A percentile compares a stretch with the other conserved stretches of the same genome.
phyloP scores from a whole-genome alignment of 1,140 invertebrate genomes.

The Lepidurus arcticus region DNA sequence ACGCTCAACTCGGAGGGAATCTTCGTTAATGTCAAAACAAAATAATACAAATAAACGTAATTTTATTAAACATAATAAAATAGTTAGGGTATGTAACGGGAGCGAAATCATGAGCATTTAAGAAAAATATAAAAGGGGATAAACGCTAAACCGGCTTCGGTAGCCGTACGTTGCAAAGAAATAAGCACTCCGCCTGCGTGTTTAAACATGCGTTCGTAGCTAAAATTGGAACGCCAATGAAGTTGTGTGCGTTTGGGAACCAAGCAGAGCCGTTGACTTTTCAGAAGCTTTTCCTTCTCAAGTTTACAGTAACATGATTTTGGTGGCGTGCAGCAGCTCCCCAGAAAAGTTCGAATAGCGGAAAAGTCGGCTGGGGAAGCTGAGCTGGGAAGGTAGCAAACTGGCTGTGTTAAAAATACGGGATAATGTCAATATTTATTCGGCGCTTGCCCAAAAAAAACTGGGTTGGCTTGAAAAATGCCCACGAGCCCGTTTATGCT shows the following conservation, averaged over 20 bases:
- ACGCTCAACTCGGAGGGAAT: too few species aligned
- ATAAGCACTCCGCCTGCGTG: slow-evolving; percentile 11
- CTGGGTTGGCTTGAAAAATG: not conserved
- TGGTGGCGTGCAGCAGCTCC: too few species aligned
- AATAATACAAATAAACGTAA: too few species aligned
- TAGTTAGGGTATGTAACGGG: too few species aligned
- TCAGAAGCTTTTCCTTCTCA: not conserved
- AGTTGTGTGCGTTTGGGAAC: not conserved
- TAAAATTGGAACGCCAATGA: slow-evolving; percentile 16
- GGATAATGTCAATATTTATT: slow-evolving; percentile 12
- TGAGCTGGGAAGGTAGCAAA: too few species aligned
- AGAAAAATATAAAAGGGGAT: not conserved
- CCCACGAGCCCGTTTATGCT: not conserved
- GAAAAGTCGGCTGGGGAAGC: too few species aligned
- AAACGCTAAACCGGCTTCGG: not conserved
- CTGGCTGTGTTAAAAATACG: not conserved
- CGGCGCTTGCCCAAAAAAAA: not conserved
- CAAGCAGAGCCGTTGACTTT: not conserved
- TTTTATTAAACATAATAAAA: too few species aligned
- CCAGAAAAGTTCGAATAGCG: too few species aligned
- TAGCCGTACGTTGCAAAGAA: not conserved
- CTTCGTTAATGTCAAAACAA: too few species aligned
- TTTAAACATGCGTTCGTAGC: slow-evolving; percentile 4
- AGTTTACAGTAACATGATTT: not conserved
- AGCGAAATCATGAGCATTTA: not conserved